Evolutionary conservation across 2,113 vertebrate species (phyloP), one percentile per base, ranked within the genome.

Genomic region (Siniperca chuatsi): DNA sequence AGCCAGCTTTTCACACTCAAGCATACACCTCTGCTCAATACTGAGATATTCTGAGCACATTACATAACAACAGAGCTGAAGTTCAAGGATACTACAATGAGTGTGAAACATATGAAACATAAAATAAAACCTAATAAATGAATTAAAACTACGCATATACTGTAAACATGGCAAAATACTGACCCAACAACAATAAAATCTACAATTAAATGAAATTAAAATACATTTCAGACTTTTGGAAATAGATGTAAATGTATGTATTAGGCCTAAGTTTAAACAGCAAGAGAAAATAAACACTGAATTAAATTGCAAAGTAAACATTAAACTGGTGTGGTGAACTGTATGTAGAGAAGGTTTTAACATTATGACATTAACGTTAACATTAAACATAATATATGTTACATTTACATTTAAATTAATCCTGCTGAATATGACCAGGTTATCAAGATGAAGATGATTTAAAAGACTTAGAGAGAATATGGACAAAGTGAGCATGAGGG

Each of bases 1-100:
- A 74, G 64, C 75, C 74, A 87, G 68, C 66, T 83, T 76, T 89
- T 76, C 37, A 84, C 70, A 82, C 74, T 79, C 78, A 57, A 52
- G 25, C 89, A 84, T 52, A 82, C 83, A 82, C 84, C 76, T 83
- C 89, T 84, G 84, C 89, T 73, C 61, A 75, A 35, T 50, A 84
- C 78, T 1, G 23, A 78, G 81, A 78, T 84, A 86, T 85, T 89
- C 79, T 87, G 71, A 90, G 87, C 62, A 90, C 29, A 55, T 92
- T 93, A 85, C 79, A 55, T 85, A 91, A 91, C 79, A 85, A 73
- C 35, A 48, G 52, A 40, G 78, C 52, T 85, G n/a, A 71, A 72
- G 89, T 83, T 89, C 85, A 90, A 91, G 79, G 55, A 81, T 82
- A 78, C 78, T 68, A 61, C 50, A 61, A 25, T 25, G 25, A 75